Evolutionary conservation across 2,797 vertebrate species (phyloP), one percentile per base, ranked within the genome.

Genomic region (Hypotaenidia philippensis): DNA sequence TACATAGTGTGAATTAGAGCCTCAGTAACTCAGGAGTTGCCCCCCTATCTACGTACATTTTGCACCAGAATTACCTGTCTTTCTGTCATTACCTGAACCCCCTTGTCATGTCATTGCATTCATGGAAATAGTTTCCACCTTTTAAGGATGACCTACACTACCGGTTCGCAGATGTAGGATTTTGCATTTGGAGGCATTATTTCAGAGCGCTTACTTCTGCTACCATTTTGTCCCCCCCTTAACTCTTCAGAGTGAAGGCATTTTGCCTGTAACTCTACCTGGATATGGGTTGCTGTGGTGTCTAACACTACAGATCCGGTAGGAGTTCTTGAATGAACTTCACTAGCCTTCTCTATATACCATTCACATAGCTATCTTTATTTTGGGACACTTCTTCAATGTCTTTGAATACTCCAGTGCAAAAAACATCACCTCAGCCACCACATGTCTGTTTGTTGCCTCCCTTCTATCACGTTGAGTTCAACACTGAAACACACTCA

Each of bases 401-500:
- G 25, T 52, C 59, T 93, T 90, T 81, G 49, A 84, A 40, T 44
- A 86, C 47, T 91, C 53, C 82, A 83, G 80, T 76, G 23, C 44
- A 76, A 84, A 93, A 44, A 82, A 50, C 41, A 92, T 70, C 60
- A 72, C 56, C 77, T 68, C 47, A 90, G 66, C 63, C 38, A 82
- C n/a, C 52, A 72, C 78, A 59, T 50, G 72, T 76, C 77, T 92
- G 59, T 79, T 95, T 93, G 79, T 66, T 82, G 60, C 83, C 70
- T 94, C 50, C 31, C 32, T 92, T 90, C 75, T 53, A 77, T 19
- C 79, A 55, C 90, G 87, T 83, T 60, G 70, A 90, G 83, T 90
- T 94, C 77, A 92, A 80, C 34, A 78, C 15, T 84, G 63, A 91
- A 84, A 63, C 81, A 84, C 26, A 64, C 25, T 92, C 13, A 66